Conservation (phyloP, 1,140 invertebrate species). For the Fopius arisanus region DNA sequence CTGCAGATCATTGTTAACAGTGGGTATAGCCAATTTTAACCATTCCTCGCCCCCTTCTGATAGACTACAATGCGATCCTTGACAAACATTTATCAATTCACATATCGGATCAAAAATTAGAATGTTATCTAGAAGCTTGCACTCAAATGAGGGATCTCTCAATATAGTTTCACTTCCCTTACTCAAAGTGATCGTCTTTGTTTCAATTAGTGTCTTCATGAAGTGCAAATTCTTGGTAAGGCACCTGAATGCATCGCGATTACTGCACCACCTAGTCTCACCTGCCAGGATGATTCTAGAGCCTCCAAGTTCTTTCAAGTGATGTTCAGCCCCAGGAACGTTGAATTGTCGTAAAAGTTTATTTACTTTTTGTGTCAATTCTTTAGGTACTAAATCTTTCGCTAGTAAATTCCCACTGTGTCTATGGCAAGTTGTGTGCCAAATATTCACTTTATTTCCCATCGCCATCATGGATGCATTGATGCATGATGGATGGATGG, state of each 20-base stretch:
- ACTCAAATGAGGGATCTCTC: background rate
- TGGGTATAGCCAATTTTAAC: background rate
- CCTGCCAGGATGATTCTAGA: background rate
- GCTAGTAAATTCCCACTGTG: background rate
- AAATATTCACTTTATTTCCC: background rate
- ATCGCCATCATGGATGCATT: conserved; percentile 28
- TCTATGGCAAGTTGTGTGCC: background rate
- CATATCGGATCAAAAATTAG: background rate
- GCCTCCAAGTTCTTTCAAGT: background rate
- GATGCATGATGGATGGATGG: too few species aligned
- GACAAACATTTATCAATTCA: background rate
- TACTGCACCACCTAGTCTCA: background rate
- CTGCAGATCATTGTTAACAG: background rate
- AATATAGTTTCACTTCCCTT: background rate
- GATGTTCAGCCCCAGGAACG: conserved; percentile 7
- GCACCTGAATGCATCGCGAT: background rate
- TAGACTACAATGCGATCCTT: background rate
- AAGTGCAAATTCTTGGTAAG: background rate
- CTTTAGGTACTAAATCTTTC: background rate
- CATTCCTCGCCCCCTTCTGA: background rate
- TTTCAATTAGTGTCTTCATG: background rate
- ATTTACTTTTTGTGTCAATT: background rate
- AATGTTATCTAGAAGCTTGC: background rate
- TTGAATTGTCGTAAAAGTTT: conserved; percentile 1
- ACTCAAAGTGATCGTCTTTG: background rate